Evolutionary conservation across 2,797 vertebrate genomes (phyloP), one percentile per base, ranked within the genome.

Genomic region (Sebastes goodei): DNA sequence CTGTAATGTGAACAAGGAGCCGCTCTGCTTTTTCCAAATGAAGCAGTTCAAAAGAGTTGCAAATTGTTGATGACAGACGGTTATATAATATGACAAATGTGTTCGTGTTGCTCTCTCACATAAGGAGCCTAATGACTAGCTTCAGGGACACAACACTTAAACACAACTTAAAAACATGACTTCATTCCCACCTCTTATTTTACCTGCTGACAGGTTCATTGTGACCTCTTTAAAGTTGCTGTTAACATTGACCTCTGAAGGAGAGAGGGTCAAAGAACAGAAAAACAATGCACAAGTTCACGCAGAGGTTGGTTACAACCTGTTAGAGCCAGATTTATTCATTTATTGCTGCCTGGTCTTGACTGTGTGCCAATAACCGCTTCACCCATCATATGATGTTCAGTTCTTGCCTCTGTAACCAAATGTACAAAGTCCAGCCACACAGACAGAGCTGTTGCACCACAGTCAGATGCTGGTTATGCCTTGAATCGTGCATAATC

Each of bases 21-120:
- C 2, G 1, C 30, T 8, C 9, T n/a, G 8, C n/a, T 78, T 61
- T 73, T 74, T 71, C 56, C 38, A 55, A 8, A 38, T 17, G 20
- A 76, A 63, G 14, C 4, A 1, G 2, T 78, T 68, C 23, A 53
- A 29, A 79, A 56, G n/a, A 67, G n/a, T 14, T 65, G 4, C 46
- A 79, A 75, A 74, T 69, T 49, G 60, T 49, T 61, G 21, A 66
- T 60, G 66, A 77, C 67, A 71, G 27, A 69, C 27, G 6, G 52
- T 91, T 84, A 78, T 46, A 32, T 75, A 89, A 89, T 15, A 56
- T 9, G 21, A 25, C 59, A 76, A 83, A 65, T 56, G n/a, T n/a
- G 38, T 5, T 4, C 15, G 25, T 10, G 12, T 23, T 71, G 32
- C 55, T 53, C 8, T 71, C 11, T 61, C 10, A 15, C 20, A 11